Evolutionary conservation across 1,140 invertebrate genomes (phyloP).

Genomic region (Propsilocerus akamusi): DNA sequence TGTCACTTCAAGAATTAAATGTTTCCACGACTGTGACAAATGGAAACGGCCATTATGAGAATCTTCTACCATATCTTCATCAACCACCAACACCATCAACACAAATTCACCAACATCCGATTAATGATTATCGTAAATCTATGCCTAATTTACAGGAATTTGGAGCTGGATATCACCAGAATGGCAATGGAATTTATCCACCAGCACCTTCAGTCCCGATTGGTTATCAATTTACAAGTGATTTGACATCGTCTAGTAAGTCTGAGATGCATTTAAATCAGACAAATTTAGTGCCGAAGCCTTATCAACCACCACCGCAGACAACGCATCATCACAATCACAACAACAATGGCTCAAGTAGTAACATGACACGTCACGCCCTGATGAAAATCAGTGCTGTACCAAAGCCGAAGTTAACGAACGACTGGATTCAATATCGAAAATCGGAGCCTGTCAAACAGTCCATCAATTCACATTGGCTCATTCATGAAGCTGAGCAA

Average conservation of each 20-base stretch:
- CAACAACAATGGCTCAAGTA: conserved; percentile 10
- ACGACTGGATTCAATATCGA: conserved; percentile 24
- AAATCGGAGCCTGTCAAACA: conserved; percentile 44
- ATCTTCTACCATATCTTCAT: conserved; percentile 13
- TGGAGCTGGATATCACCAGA: too few species aligned
- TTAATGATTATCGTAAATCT: conserved; percentile 27
- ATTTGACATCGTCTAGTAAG: not conserved
- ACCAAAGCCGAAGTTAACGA: conserved; percentile 47
- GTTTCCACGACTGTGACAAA: conserved; percentile 13
- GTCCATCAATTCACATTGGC: conserved; percentile 69
- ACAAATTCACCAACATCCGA: too few species aligned
- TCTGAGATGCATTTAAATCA: not conserved
- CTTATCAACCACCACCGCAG: not conserved
- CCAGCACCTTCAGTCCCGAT: not conserved
- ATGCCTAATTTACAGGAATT: conserved; percentile 28
- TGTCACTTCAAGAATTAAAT: conserved; percentile 38
- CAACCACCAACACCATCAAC: conserved; percentile 4
- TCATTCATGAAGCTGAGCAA: conserved; percentile 83
- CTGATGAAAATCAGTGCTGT: conserved; percentile 59
- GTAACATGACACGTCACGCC: conserved; percentile 54
- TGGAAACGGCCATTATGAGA: conserved; percentile 7
- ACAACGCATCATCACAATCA: not conserved
- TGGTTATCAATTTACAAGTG: not conserved
- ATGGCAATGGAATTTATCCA: not conserved
- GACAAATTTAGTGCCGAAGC: not conserved